These are phyloP conservation scores for Trachelus troglodyta DNA, from an alignment of 2,888 invertebrate genomes.

Conservation along the genomic window DNA sequence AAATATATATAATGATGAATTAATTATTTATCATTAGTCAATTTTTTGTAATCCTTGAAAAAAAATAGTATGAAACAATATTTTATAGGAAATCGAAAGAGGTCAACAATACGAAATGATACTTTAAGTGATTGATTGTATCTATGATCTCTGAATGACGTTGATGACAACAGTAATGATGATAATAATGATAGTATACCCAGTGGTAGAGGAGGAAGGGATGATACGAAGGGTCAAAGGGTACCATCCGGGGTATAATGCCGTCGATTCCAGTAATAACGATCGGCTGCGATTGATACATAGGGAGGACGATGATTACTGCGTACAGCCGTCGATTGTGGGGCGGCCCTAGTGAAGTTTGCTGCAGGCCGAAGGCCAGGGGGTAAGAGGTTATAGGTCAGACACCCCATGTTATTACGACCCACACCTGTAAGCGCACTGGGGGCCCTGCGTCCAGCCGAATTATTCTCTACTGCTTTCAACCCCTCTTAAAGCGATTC, in stretches of 20 bases:
- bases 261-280: conserved; percentile 52
- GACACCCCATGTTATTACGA: conserved; percentile 61
- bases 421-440: conserved; percentile 57
- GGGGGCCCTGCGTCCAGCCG: conserved; percentile 5
- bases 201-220: too few species aligned
- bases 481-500: neutral
- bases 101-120: too few species aligned
- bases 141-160: too few species aligned
- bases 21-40: too few species aligned
- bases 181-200: too few species aligned
- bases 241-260: conserved; percentile 36
- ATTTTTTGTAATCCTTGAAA: too few species aligned
- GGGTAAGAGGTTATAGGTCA: conserved; percentile 57
- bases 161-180: too few species aligned
- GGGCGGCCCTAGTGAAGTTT: conserved; percentile 56
- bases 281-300: conserved; percentile 63
- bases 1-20: too few species aligned
- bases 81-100: too few species aligned
- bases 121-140: too few species aligned
- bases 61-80: too few species aligned
- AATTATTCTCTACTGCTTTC: neutral
- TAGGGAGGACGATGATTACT: conserved; percentile 56
- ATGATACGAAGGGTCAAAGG: neutral
- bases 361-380: conserved; percentile 40
- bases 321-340: conserved; percentile 30